Conservation (phyloP, 2,797 vertebrate species). For the Danio albolineatus region DNA sequence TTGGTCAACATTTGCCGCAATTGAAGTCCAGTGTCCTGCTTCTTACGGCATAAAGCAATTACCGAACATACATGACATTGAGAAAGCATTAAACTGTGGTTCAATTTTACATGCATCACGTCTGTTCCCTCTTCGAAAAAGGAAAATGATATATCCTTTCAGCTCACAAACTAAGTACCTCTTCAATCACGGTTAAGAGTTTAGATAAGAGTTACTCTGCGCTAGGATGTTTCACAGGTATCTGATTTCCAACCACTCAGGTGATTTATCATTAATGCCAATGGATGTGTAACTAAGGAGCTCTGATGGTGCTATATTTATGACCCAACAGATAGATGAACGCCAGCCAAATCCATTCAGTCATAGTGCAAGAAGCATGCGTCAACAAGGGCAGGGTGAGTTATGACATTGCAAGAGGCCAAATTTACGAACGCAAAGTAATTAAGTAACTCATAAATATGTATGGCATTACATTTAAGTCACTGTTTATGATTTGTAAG, state of each 20-base stretch:
- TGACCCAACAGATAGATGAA: slow-evolving; percentile 49
- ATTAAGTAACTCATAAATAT: slow-evolving; percentile 49
- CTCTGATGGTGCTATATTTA: slow-evolving; percentile 43
- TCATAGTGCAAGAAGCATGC: slow-evolving; percentile 40
- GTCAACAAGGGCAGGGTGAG: slow-evolving; percentile 20
- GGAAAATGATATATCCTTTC: slow-evolving; percentile 36
- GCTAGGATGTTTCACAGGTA: slow-evolving; percentile 49
- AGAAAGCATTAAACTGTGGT: background rate
- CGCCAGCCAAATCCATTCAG: slow-evolving; percentile 37
- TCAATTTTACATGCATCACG: slow-evolving; percentile 22
- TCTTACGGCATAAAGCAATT: background rate
- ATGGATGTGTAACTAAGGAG: slow-evolving; percentile 65
- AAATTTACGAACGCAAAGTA: slow-evolving; percentile 15
- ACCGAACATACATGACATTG: slow-evolving; percentile 12
- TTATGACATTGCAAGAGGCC: background rate
- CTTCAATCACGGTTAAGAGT: slow-evolving; percentile 41
- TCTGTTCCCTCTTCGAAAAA: slow-evolving; percentile 28
- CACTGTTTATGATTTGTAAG: slow-evolving; percentile 18
- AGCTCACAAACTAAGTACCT: slow-evolving; percentile 31
- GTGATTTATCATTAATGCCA: slow-evolving; percentile 65
- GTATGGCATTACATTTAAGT: slow-evolving; percentile 35
- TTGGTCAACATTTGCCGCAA: background rate
- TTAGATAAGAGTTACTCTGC: slow-evolving; percentile 55
- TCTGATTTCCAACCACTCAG: slow-evolving; percentile 52
- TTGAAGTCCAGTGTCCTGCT: background rate